phyloP scores from a whole-genome alignment of 2,797 vertebrate species.

The Propithecus perrieri region DNA sequence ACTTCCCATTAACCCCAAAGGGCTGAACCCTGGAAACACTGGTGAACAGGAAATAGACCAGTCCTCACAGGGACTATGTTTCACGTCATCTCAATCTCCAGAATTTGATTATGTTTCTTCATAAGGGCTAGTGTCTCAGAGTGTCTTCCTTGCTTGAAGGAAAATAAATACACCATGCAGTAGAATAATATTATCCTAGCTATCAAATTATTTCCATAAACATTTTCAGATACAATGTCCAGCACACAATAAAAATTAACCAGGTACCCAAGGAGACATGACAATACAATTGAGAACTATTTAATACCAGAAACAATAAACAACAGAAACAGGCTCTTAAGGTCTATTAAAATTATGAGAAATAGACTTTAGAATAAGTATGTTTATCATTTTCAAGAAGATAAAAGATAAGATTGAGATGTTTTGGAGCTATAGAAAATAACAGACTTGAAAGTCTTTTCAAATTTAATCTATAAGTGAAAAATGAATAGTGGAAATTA shows the following conservation, averaged over 20 bases:
- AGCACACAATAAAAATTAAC: conserved; percentile 8
- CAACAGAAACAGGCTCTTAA: not conserved
- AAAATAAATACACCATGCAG: not conserved
- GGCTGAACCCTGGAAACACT: not conserved
- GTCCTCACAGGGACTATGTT: not conserved
- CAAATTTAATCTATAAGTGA: not conserved
- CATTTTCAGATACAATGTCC: not conserved
- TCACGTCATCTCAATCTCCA: not conserved
- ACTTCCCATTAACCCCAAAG: not conserved
- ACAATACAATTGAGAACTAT: not conserved
- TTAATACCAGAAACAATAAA: not conserved
- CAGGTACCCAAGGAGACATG: not conserved
- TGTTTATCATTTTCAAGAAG: not conserved
- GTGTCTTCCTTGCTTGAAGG: not conserved
- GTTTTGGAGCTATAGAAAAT: not conserved
- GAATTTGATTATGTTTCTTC: not conserved
- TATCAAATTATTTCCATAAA: not conserved
- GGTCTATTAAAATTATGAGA: not conserved
- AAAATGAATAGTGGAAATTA: not conserved
- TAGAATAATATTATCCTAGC: not conserved
- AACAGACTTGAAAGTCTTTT: conserved; percentile 32
- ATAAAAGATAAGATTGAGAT: not conserved
- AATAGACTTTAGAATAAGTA: conserved; percentile 31
- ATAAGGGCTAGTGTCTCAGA: not conserved
- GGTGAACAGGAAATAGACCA: not conserved